A percentile compares a stretch with the other conserved stretches of the same genome.
These are phyloP conservation scores for Podarcis raffonei DNA, from an alignment of 2,113 vertebrate genomes.

Conservation along the genomic window DNA sequence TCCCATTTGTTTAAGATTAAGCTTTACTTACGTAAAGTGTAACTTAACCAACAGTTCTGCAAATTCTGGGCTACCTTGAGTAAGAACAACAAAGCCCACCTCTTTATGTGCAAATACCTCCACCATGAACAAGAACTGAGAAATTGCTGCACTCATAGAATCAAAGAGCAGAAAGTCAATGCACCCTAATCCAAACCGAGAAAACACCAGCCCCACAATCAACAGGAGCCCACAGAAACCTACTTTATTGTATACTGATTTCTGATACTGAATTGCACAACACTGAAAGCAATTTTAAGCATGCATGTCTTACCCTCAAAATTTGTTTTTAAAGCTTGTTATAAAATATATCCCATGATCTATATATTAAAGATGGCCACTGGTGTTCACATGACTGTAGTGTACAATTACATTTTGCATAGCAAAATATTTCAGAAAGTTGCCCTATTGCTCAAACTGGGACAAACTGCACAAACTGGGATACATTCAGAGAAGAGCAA, in stretches of 20 bases:
- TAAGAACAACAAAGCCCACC: not conserved
- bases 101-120: too few relatives aligned
- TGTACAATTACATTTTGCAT: not conserved
- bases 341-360: not conserved
- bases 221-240: not conserved
- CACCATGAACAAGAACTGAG: not conserved
- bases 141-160: too few relatives aligned
- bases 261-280: not conserved
- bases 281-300: not conserved
- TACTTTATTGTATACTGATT: not conserved
- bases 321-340: not conserved
- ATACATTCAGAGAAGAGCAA: not conserved
- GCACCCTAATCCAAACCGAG: not conserved
- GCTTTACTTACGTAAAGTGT: not conserved
- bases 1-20: too few relatives aligned
- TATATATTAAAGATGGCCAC: not conserved
- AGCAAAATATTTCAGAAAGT: not conserved
- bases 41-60: not conserved
- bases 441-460: not conserved
- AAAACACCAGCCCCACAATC: not conserved
- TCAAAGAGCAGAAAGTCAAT: not conserved
- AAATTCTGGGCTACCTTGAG: not conserved
- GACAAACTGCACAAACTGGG: not conserved
- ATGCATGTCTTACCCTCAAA: not conserved
- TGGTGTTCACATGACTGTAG: not conserved